Conservation (phyloP, 2,797 vertebrate species). For the Lophotriccus pileatus region DNA sequence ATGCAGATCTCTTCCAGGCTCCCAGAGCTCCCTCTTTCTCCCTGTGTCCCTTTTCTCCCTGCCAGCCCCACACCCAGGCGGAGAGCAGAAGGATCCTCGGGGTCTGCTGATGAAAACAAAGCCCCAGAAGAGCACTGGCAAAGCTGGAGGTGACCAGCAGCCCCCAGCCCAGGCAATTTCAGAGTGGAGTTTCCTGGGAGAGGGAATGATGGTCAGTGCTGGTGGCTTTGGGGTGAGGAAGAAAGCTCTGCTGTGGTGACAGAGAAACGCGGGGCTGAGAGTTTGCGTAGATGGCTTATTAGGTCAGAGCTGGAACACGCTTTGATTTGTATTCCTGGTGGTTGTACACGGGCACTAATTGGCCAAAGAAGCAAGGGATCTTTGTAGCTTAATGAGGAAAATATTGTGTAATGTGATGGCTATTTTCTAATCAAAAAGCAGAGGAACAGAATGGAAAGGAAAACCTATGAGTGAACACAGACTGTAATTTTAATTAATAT, state of each 20-base stretch:
- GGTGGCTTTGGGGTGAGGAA: background rate
- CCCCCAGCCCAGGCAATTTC: background rate
- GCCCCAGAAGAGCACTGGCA: background rate
- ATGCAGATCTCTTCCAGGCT: background rate
- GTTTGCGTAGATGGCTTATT: background rate
- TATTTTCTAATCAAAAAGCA: conserved; percentile 34
- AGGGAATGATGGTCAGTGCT: background rate
- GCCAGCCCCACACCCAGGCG: background rate
- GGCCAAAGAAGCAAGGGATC: conserved; percentile 29
- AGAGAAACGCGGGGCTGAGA: background rate
- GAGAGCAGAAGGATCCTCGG: background rate
- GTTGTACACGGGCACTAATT: background rate
- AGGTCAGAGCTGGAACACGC: conserved; percentile 12
- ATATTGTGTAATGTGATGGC: conserved; percentile 35
- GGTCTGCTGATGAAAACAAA: background rate
- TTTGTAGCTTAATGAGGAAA: conserved; percentile 27
- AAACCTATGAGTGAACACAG: background rate
- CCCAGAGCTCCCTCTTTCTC: background rate
- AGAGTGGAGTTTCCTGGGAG: accelerated
- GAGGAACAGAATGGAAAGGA: background rate
- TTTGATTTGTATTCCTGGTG: conserved; percentile 59
- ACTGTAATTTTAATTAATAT: conserved; percentile 36
- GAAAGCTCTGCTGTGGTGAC: background rate
- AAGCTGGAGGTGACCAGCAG: background rate
- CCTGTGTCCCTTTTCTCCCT: background rate